A percentile compares a stretch with the other conserved stretches of the same genome.
These are phyloP conservation scores for Crocuta crocuta DNA, from an alignment of 2,113 vertebrate genomes.

Conservation along the genomic window DNA sequence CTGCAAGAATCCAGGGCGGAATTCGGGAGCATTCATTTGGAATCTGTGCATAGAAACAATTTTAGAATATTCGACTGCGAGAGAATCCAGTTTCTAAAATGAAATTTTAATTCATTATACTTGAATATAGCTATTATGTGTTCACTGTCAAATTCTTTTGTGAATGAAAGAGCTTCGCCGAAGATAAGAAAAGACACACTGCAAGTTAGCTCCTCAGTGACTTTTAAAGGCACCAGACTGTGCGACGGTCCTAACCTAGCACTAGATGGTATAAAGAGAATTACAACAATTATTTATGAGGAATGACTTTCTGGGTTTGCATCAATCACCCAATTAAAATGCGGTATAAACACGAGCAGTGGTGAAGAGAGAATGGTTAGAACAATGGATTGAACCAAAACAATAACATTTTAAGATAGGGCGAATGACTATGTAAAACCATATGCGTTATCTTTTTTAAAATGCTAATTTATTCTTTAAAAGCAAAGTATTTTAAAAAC, in stretches of 20 bases:
- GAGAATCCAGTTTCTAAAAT: conserved; percentile 51
- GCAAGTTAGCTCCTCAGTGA: not conserved
- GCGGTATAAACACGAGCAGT: not conserved
- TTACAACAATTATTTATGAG: conserved; percentile 33
- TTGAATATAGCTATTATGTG: conserved; percentile 38
- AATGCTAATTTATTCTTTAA: conserved; percentile 13
- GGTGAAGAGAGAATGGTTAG: not conserved
- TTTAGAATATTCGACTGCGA: conserved; percentile 47
- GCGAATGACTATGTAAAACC: not conserved
- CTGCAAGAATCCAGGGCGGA: not conserved
- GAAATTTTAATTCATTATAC: conserved; percentile 49
- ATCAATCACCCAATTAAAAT: conserved; percentile 51
- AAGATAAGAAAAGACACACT: not conserved
- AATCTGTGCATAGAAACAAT: not conserved
- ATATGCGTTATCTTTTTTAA: not conserved
- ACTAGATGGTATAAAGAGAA: not conserved
- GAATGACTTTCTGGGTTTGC: conserved; percentile 11
- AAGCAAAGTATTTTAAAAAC: not conserved
- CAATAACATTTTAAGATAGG: conserved; percentile 23
- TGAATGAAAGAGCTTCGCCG: conserved; percentile 58
- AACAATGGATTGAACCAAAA: not conserved
- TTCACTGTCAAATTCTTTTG: conserved; percentile 41
- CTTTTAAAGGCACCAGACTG: not conserved
- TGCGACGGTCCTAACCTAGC: not conserved
- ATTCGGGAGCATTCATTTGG: not conserved